phyloP scores from a whole-genome alignment of 1,140 invertebrate species.

The Musca domestica region DNA sequence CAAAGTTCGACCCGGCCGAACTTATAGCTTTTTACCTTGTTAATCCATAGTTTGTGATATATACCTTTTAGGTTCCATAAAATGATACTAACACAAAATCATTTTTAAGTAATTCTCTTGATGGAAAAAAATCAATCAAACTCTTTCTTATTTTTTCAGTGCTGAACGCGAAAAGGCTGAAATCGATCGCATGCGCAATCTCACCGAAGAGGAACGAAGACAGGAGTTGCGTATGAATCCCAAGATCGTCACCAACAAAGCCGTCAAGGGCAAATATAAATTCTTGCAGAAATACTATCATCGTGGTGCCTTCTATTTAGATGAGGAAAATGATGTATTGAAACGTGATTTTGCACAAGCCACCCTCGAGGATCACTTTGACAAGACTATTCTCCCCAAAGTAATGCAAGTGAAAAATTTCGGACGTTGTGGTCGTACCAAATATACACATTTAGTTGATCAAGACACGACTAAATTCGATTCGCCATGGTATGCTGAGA shows the following conservation, averaged over 20 bases:
- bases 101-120: too few species aligned
- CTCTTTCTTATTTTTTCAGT: conserved; percentile 51
- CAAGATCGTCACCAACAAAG: conserved; percentile 91
- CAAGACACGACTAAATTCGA: conserved; percentile 99
- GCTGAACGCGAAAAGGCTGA: conserved; percentile 85
- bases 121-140: not conserved
- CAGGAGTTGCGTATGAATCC: conserved; percentile 90
- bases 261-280: conserved; percentile 97
- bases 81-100: too few species aligned
- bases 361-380: conserved; percentile 98
- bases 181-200: conserved; percentile 85
- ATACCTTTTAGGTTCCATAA: too few species aligned
- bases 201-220: conserved; percentile 95
- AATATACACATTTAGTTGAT: conserved; percentile 98
- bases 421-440: conserved; percentile 95
- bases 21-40: too few species aligned
- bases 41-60: too few species aligned
- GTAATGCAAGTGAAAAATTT: conserved; percentile 99
- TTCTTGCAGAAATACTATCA: conserved; percentile 99
- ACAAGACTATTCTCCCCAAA: conserved; percentile 97
- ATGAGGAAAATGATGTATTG: conserved; percentile 89
- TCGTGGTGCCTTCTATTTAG: conserved; percentile 96
- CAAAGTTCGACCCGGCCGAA: too few species aligned
- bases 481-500: conserved; percentile 93
- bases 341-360: conserved; percentile 96